Conservation (phyloP, 2,888 invertebrate genomes). For the Escarpia spicata region DNA sequence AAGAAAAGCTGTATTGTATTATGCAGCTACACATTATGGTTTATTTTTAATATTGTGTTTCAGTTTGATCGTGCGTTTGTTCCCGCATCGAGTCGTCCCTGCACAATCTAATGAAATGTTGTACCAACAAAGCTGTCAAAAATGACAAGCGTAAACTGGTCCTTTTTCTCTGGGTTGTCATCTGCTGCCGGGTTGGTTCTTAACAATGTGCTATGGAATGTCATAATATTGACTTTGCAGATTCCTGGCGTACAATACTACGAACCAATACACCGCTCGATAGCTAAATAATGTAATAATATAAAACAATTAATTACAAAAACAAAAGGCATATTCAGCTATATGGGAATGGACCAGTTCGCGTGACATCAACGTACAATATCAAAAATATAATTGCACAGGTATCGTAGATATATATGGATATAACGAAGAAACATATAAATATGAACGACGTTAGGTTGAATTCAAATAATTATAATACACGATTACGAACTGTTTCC, state of each 20-base stretch:
- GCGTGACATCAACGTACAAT: no score
- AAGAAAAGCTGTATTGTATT: not conserved
- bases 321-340: not conserved
- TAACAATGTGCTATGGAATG: not conserved
- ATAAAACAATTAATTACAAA: no score
- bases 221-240: not conserved
- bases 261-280: not conserved
- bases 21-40: not conserved
- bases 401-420: no score
- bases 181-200: not conserved
- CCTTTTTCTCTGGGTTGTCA: not conserved
- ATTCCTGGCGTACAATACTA: not conserved
- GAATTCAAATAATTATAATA: no score
- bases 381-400: no score
- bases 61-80: not conserved
- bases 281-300: not conserved
- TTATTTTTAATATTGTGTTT: not conserved
- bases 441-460: no score
- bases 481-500: no score
- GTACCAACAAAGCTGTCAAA: not conserved
- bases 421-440: no score
- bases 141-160: not conserved
- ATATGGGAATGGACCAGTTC: no score
- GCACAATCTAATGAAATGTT: not conserved
- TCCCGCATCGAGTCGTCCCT: not conserved